Percentiles rank a stretch among this genome's conserved stretches.
Conservation (phyloP, 2,113 vertebrate species). For the Loxodonta africana region DNA sequence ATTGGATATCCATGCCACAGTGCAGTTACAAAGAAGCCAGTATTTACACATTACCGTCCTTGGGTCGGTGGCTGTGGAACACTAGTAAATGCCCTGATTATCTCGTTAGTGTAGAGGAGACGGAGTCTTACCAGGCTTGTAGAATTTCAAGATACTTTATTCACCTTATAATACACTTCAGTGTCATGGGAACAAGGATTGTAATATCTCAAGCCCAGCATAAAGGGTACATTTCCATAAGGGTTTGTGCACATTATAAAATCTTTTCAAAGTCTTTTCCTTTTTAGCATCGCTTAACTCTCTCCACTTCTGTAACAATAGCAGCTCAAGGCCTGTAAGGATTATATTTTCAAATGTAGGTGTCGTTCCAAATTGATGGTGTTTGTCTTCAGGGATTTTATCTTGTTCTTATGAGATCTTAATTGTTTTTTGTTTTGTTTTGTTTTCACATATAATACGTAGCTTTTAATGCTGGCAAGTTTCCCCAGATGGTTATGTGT, state of each 20-base stretch:
- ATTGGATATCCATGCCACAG: background rate
- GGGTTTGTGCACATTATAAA: background rate
- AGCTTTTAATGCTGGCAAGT: background rate
- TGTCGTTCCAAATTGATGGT: background rate
- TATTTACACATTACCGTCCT: background rate
- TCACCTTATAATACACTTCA: background rate
- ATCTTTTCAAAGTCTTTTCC: background rate
- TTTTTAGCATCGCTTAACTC: background rate
- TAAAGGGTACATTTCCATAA: background rate
- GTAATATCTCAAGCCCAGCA: background rate
- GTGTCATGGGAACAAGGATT: background rate
- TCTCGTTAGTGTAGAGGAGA: background rate
- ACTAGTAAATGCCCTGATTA: background rate
- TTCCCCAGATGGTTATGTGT: background rate
- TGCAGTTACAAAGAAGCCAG: background rate
- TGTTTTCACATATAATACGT: background rate
- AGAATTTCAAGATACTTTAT: conserved; percentile 23
- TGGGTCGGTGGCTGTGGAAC: background rate
- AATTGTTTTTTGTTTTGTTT: background rate
- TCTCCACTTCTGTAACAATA: background rate
- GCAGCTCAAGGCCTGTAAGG: background rate
- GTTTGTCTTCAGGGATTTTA: background rate
- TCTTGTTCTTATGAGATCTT: conserved; percentile 8
- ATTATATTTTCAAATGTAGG: background rate
- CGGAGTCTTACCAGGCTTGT: background rate